phyloP scores from a whole-genome alignment of 2,888 invertebrate genomes.

The Alloscopus bannaensis region DNA sequence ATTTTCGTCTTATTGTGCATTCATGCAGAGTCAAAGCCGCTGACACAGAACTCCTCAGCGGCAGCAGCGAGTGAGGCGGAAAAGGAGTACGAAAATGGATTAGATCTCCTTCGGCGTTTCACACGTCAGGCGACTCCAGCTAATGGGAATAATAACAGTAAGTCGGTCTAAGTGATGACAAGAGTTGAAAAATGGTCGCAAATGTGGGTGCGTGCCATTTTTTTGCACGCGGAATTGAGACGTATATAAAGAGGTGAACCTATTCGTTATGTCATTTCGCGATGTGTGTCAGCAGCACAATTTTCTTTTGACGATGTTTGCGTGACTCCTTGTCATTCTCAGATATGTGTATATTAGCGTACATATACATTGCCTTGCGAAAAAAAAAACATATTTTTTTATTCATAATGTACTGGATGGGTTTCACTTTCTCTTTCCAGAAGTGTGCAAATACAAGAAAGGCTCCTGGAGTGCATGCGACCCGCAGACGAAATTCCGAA shows the following conservation, averaged over 20 bases:
- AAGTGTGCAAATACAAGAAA: constrained; percentile 87
- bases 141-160: constrained; percentile 62
- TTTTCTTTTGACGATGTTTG: background rate
- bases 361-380: background rate
- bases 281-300: too few relatives aligned
- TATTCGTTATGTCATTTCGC: too few relatives aligned
- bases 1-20: constrained; percentile 58
- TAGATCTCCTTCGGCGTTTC: constrained; percentile 69
- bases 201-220: background rate
- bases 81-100: constrained; percentile 59
- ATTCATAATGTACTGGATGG: background rate
- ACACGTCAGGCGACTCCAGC: constrained; percentile 64
- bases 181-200: background rate
- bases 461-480: constrained; percentile 94
- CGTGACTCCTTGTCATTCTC: background rate
- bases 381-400: too few relatives aligned
- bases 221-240: background rate
- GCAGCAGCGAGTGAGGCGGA: constrained; percentile 48
- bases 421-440: constrained; percentile 42
- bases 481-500: constrained; percentile 87
- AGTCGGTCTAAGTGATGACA: constrained; percentile 20
- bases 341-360: background rate
- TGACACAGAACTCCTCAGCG: constrained; percentile 43
- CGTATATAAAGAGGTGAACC: background rate
- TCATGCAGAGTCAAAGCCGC: constrained; percentile 65